Evolutionary conservation across 2,797 vertebrate species (phyloP), one percentile per base, ranked within the genome.

Genomic region (Myiotriccus ornatus): DNA sequence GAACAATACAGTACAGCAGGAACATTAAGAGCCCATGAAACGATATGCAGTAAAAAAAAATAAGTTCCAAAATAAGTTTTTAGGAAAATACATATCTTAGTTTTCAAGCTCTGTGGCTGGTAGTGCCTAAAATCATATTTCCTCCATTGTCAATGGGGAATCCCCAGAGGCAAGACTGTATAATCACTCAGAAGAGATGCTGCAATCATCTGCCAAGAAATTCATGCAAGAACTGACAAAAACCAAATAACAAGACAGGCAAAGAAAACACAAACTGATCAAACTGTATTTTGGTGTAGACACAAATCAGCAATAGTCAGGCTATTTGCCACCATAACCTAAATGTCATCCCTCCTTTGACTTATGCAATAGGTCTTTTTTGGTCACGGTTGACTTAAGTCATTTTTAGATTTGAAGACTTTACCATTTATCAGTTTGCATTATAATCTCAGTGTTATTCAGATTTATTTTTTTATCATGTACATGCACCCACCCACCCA

Each of bases 361-460:
- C 55, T 89, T 73, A 77, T 43, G 25, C 34, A 47, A 41, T 2
- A 2, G 75, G 52, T 84, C 28, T 77, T 82, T 87, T 87, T 49
- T 37, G 37, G 57, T 78, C 76, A 57, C 2, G 4, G 43, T 81
- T 87, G 47, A 79, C 62, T 94, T 47, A 76, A 93, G 56, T 68
- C 21, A 81, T 85, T 70, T 85, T 81, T 84, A 87, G 32, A 69
- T 97, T 95, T 81, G 93, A 94, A 89, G 89, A 19, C 43, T 79
- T 21, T 35, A 73, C 65, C 32, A 90, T 93, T 85, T 93, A 95
- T 86, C 55, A 70, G 37, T 88, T 88, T 90, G 46, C 62, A 63
- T 94, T 82, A 90, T 79, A 95, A 96, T 67, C 80, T 87, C 53
- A 89, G 57, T 55, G 47, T 79, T 94, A 91, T 82, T 93, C 89